Percentiles rank a stretch among this genome's conserved stretches.
Conservation (phyloP, 2,888 invertebrate genomes). For the Cantharis rustica region DNA sequence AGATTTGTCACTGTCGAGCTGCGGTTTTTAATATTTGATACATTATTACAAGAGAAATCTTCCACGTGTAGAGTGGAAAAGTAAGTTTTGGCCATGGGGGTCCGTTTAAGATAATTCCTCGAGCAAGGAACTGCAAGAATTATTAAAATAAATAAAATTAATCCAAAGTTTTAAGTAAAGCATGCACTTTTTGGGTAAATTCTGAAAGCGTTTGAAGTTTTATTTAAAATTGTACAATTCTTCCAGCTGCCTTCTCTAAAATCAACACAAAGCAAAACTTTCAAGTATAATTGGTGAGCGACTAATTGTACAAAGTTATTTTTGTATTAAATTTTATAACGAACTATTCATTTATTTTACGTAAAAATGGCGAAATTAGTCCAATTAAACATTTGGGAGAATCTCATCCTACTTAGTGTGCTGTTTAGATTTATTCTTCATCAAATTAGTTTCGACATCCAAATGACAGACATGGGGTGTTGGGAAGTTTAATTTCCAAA, state of each 20-base stretch:
- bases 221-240: not conserved
- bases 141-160: not conserved
- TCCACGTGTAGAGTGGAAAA: too few relatives aligned
- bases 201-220: not conserved
- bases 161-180: not conserved
- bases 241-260: not conserved
- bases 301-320: not conserved
- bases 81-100: too few relatives aligned
- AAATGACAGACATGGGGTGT: slow-evolving; percentile 3
- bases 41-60: too few relatives aligned
- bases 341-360: not conserved
- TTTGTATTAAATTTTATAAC: not conserved
- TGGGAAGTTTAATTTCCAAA: slow-evolving; percentile 18
- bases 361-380: not conserved
- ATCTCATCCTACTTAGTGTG: not conserved
- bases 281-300: not conserved
- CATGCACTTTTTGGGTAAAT: not conserved
- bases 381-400: not conserved
- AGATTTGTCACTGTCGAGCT: too few relatives aligned
- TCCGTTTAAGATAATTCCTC: too few relatives aligned
- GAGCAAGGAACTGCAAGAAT: not conserved
- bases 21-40: too few relatives aligned
- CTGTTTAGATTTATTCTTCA: not conserved
- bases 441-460: slow-evolving; percentile 5
- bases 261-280: not conserved